phyloP scores from a whole-genome alignment of 2,888 invertebrate species.

The Dryomyza anilis region DNA sequence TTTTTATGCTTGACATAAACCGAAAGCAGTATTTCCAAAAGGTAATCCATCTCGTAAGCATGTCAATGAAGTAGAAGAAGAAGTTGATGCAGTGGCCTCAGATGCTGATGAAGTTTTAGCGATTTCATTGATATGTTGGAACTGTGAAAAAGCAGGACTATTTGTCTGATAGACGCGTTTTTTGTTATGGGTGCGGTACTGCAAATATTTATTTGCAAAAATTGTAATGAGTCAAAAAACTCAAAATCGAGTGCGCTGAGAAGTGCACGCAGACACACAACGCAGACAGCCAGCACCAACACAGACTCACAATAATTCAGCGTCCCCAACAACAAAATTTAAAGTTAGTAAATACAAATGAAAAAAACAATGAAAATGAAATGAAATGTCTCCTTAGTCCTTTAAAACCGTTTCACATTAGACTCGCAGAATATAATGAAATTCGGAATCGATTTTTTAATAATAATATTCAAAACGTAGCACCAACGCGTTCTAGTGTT shows the following conservation, averaged over 20 bases:
- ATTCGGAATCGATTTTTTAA: background rate
- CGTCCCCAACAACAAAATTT: background rate
- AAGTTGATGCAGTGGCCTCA: background rate
- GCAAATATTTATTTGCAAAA: background rate
- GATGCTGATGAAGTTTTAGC: background rate
- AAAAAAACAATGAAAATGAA: background rate
- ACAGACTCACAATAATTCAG: background rate
- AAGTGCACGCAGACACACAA: background rate
- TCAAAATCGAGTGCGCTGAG: background rate
- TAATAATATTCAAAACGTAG: background rate
- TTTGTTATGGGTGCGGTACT: background rate
- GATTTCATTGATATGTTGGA: background rate
- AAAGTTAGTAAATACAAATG: background rate
- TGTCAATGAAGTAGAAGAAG: background rate
- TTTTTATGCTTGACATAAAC: conserved; percentile 6
- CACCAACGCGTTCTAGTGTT: background rate
- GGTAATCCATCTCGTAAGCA: background rate
- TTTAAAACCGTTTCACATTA: background rate
- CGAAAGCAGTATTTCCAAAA: background rate
- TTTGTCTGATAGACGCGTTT: background rate
- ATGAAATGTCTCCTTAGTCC: background rate
- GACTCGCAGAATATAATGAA: background rate
- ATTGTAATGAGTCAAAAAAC: background rate
- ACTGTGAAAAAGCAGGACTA: background rate
- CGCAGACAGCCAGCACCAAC: background rate